phyloP scores from a whole-genome alignment of 1,140 invertebrate species.

The Halesus radiatus region DNA sequence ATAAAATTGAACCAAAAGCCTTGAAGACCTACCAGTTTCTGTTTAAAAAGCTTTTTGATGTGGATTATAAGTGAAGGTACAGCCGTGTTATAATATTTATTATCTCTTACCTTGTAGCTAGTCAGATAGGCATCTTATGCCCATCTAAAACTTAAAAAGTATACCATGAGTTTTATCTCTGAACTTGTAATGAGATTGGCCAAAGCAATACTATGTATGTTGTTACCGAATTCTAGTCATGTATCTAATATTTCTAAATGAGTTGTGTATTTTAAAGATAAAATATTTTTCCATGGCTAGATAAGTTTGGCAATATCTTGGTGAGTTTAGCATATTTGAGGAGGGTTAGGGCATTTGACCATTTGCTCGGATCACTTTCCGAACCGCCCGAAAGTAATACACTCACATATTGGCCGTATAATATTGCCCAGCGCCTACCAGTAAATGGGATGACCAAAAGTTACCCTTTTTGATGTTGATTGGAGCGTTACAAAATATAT shows the following conservation, averaged over 20 bases:
- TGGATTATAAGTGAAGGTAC: too few relatives aligned
- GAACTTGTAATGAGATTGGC: not conserved
- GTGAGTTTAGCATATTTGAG: constrained; percentile 4
- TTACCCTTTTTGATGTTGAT: constrained; percentile 58
- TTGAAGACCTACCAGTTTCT: too few relatives aligned
- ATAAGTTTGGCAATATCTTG: constrained; percentile 11
- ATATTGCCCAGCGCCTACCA: constrained; percentile 38
- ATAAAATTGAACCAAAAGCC: too few relatives aligned
- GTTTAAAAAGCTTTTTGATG: too few relatives aligned
- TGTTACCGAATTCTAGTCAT: constrained; percentile 2
- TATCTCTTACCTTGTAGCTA: too few relatives aligned
- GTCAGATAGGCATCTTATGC: too few relatives aligned
- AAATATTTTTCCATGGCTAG: not conserved
- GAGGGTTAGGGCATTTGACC: not conserved
- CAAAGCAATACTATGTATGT: not conserved
- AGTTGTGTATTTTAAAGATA: constrained; percentile 12
- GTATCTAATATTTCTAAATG: constrained; percentile 12
- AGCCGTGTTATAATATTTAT: too few relatives aligned
- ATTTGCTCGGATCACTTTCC: constrained; percentile 31
- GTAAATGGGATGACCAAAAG: constrained; percentile 48
- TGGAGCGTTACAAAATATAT: constrained; percentile 55
- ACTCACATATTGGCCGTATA: constrained; percentile 19
- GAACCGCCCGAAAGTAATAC: constrained; percentile 25
- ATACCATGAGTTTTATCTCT: too few relatives aligned
- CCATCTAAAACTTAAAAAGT: too few relatives aligned